Base-by-base conservation (phyloP, 2,113 vertebrate species). In the Parotia lawesii region DNA sequence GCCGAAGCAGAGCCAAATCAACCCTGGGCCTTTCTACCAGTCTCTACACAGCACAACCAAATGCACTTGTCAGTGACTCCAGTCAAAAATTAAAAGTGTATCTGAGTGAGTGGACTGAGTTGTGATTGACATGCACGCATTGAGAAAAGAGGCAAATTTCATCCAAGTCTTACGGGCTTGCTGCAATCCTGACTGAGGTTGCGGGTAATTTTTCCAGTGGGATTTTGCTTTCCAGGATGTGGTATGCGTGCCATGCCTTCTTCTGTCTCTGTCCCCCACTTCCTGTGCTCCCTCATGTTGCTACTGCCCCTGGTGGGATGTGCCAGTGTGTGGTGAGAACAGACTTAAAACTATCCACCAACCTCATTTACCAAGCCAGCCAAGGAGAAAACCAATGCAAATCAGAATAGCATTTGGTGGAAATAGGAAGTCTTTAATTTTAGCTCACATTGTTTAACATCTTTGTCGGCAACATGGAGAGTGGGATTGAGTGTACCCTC, bases 261-360 rank as follows among this genome's bases (percentile, higher is more conserved):
- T 28, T 22, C 40, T 5, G 0, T 18, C 40, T 73, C 38, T 4
- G 1, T 19, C 17, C 3, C 12, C 7, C 1, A 0, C 2, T 65
- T 71, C 40, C 51, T n/a, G 14, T 4, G 4, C 53, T 88, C 58
- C 19, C 18, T 73, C 0, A 2, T 2, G 2, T 33, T 54, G 25
- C 35, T 61, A 5, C 57, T 40, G 31, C 33, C 19, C 24, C n/a
- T 18, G 12, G 7, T 21, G 48, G 40, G 8, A 6, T 80, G 56
- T 54, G 24, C 19, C 67, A 66, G 45, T 1, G 2, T 6, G 0
- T 11, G 35, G 13, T 38, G 37, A 64, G 57, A 71, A 18, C 19
- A 33, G 47, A n/a, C 31, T 54, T 77, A 40, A 71, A 84, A 56
- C 31, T 40, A 14, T 25, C 40, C 19, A 38, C 44, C 38, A 69